Base-by-base conservation (phyloP, 2,888 invertebrate genomes). In the Anarsia innoxiella region DNA sequence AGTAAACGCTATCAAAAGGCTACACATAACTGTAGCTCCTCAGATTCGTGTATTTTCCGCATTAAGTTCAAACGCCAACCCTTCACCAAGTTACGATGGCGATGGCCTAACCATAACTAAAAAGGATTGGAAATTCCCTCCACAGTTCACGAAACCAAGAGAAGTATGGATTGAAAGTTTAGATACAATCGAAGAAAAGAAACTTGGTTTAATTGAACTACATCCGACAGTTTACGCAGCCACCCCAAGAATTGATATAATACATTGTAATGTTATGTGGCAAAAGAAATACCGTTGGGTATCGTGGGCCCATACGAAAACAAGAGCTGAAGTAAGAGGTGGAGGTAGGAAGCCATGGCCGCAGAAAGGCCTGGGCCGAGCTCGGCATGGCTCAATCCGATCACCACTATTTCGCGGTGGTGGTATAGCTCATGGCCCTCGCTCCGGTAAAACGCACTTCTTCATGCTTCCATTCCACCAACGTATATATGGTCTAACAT, bases 281-380 rank as follows among this genome's bases (percentile, higher is more conserved):
- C 97, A 98, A 67, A 79, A 56, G 45, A 86, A 90, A 46, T 97
- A 95, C 68, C 88, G 90, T 65, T 90, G 85, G 80, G 93, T 98
- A 71, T 90, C 92, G 53, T 95, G 91, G 85, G 91, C 91, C 1
- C 87, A 92, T 54, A 88, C 92, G 1, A 92, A 93, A 66, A 89
- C 91, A 0, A 86, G 95, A 38, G 92, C 93, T 0, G 99, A 99
- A 82, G 91, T 94, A 37, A 83, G 89, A 31, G 97, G 97, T 23
- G 95, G 97, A 36, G 96, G 96, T 0, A 87, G 88, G 14, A 99
- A 99, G 59, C 99, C 99, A 0, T 98, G 97, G 97, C 95, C 95
- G 0, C 99, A 99, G 66, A 99, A 99, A 78, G 96, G 97, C 12
- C 64, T 88, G 15, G 99, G 99, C 0, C 88, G 89, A 49, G 94